These are phyloP conservation scores for Plodia interpunctella DNA, from an alignment of 1,140 invertebrate genomes.

Conservation along the genomic window DNA sequence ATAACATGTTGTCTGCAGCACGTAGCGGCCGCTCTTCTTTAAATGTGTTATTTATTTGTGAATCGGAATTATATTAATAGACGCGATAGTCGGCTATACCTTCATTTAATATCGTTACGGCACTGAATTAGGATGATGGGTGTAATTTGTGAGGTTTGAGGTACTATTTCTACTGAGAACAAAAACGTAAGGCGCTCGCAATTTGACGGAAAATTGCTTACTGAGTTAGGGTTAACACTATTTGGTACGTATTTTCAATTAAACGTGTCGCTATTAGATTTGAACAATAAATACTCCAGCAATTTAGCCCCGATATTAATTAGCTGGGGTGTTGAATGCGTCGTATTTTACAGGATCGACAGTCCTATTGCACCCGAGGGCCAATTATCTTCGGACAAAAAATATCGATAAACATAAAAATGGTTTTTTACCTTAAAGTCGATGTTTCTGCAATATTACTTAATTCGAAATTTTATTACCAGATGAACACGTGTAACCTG, in stretches of 20 bases:
- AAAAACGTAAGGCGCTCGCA: conserved; percentile 4
- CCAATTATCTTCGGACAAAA: not conserved
- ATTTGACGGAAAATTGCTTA: not conserved
- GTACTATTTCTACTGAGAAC: conserved; percentile 5
- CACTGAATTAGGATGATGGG: conserved; percentile 60
- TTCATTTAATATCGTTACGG: conserved; percentile 70
- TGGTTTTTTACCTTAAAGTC: not conserved
- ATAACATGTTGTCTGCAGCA: conserved; percentile 52
- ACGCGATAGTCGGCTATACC: conserved; percentile 53
- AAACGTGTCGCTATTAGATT: not conserved
- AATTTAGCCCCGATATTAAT: not conserved
- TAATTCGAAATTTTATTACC: too few species aligned
- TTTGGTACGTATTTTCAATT: not conserved
- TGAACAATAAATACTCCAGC: not conserved
- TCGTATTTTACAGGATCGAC: conserved; percentile 10
- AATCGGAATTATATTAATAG: conserved; percentile 71
- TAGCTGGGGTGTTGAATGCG: not conserved
- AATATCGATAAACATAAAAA: not conserved
- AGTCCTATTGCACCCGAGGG: conserved; percentile 28
- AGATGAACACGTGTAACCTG: too few species aligned
- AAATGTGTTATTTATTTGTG: conserved; percentile 73
- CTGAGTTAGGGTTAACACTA: not conserved
- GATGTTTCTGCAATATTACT: too few species aligned
- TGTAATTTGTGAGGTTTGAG: conserved; percentile 52
- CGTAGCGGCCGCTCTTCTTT: conserved; percentile 48